Conservation (phyloP, 2,888 invertebrate species). For the Epiperipatus broadwayi region DNA sequence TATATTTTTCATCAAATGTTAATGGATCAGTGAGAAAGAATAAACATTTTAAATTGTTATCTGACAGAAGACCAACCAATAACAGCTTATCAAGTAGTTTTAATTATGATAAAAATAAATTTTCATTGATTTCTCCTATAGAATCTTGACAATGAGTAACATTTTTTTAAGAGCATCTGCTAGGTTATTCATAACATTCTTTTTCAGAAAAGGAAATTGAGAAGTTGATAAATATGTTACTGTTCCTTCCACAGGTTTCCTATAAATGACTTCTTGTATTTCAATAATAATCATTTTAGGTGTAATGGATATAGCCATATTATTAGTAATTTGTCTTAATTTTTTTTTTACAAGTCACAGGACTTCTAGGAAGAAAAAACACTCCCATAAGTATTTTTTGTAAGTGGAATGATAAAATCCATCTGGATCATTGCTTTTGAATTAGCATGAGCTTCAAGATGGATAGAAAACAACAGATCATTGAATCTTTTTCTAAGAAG, state of each 20-base stretch:
- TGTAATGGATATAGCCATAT: conserved; percentile 76
- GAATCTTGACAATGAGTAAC: conserved; percentile 92
- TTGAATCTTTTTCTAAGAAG: conserved; percentile 89
- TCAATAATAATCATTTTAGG: conserved; percentile 84
- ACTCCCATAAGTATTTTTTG: too few relatives aligned
- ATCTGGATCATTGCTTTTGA: conserved; percentile 90
- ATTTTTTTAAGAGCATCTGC: conserved; percentile 77
- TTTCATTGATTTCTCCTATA: conserved; percentile 89
- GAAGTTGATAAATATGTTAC: too few relatives aligned
- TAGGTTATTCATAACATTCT: conserved; percentile 77
- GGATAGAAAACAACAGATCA: conserved; percentile 83
- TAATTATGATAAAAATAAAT: conserved; percentile 82
- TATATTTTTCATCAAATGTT: conserved; percentile 74
- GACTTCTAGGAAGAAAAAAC: too few relatives aligned
- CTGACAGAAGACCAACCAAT: conserved; percentile 77
- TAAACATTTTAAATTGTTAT: conserved; percentile 75
- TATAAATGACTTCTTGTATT: conserved; percentile 56
- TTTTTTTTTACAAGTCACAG: too few relatives aligned
- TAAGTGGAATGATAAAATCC: conserved; percentile 90
- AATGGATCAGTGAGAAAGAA: conserved; percentile 87
- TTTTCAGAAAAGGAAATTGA: too few relatives aligned
- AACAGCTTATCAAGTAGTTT: conserved; percentile 83
- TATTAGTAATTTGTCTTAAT: too few relatives aligned
- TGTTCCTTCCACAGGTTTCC: too few relatives aligned
- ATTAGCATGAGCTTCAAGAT: conserved; percentile 86